Base-by-base conservation (phyloP, 2,113 vertebrate species). In the Podiceps cristatus region DNA sequence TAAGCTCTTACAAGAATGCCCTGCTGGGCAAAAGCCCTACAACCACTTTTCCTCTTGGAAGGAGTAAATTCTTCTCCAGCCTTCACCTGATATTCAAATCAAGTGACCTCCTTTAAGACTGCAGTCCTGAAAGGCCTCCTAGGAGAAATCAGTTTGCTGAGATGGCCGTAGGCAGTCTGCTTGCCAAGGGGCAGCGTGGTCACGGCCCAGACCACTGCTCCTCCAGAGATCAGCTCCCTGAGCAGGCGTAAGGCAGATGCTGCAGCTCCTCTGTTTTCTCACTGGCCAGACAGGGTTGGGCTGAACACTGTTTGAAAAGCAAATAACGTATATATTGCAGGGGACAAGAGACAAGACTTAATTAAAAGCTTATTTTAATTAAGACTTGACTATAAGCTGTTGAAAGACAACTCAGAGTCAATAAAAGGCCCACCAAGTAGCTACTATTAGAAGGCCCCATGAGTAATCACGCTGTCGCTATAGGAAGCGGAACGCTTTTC, bases 1-100 rank as follows among this genome's bases (percentile, higher is more conserved):
- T 73, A 92, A 96, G 64, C 42, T 78, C 63, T 85, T 68, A 56
- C 19, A 96, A 72, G 90, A 96, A 96, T 92, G 71, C 23, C 92
- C 78, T 40, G 11, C 45, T 73, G 67, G 85, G 58, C 67, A 95
- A 88, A 94, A 96, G 74, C 81, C 49, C 71, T 76, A 29, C 31
- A 82, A 59, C 11, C 17, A 68, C 18, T 66, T 86, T 64, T 93
- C 29, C 52, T 95, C 81, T 79, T 66, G 27, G 91, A 81, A 89
- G 40, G 84, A 85, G 63, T 28, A 69, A 88, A 90, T 92, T 90
- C 68, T 68, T 74, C 49, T 82, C 50, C 23, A 50, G 56, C 19
- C 28, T 90, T 75, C 76, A 68, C 44, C 28, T 77, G 37, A 47
- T 72, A 77, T 50, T 74, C 80, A 91, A 53, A 93, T 60, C 69